A percentile compares a stretch with the other conserved stretches of the same genome.
These are phyloP conservation scores for Tenrec ecaudatus DNA, from an alignment of 2,113 vertebrate species.

Conservation along the genomic window DNA sequence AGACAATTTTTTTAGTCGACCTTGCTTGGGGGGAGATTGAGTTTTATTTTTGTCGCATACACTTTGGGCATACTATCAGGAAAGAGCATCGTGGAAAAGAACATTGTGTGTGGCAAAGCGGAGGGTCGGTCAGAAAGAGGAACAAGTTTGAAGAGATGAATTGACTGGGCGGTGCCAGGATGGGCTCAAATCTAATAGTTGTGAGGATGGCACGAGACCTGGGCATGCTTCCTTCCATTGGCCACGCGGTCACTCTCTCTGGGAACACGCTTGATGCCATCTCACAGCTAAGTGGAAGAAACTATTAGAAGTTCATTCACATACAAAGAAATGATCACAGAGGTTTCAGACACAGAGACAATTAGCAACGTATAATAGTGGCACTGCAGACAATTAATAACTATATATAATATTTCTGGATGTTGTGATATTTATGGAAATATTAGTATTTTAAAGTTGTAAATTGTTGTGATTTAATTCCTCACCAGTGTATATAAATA, in stretches of 20 bases:
- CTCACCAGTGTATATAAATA: background rate
- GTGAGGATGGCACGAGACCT: too few relatives aligned
- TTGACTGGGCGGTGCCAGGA: too few relatives aligned
- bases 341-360: background rate
- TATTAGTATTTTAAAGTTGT: background rate
- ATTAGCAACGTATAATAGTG: background rate
- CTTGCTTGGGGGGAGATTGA: slow-evolving; percentile 8
- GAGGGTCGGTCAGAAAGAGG: too few relatives aligned
- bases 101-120: too few relatives aligned
- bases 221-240: too few relatives aligned
- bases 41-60: slow-evolving; percentile 3
- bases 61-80: too few relatives aligned
- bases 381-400: background rate
- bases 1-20: background rate
- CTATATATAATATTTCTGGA: background rate
- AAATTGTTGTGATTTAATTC: background rate
- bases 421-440: background rate
- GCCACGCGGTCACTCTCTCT: too few relatives aligned
- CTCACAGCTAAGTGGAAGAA: background rate
- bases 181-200: too few relatives aligned
- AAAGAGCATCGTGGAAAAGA: too few relatives aligned
- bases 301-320: background rate
- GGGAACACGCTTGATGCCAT: too few relatives aligned
- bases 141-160: too few relatives aligned
- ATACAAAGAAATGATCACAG: background rate